These are phyloP conservation scores for Psilopogon haemacephalus DNA, from an alignment of 2,113 vertebrate genomes.

Conservation along the genomic window DNA sequence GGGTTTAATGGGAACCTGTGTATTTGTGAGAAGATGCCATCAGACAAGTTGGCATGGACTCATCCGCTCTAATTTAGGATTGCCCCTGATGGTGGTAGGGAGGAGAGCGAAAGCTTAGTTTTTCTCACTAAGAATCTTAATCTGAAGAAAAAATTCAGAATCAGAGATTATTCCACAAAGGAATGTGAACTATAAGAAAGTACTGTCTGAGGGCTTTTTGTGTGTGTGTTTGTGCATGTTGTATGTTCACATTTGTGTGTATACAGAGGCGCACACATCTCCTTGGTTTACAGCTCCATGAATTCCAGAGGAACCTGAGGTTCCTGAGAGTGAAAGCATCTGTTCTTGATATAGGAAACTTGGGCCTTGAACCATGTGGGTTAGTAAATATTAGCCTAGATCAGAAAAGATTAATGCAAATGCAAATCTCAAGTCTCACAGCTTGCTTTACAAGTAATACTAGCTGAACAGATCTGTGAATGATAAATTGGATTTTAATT, in stretches of 20 bases:
- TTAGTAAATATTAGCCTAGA: not conserved
- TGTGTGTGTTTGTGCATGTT: not conserved
- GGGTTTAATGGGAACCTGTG: not conserved
- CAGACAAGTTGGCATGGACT: not conserved
- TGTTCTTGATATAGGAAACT: not conserved
- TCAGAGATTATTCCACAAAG: not conserved
- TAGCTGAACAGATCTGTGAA: not conserved
- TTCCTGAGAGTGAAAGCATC: not conserved
- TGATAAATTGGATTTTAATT: not conserved
- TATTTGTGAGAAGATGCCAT: not conserved
- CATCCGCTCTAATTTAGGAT: not conserved
- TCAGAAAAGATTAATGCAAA: not conserved
- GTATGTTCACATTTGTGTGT: not conserved
- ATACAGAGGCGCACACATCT: fast-evolving
- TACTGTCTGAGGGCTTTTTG: not conserved
- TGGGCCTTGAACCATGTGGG: not conserved
- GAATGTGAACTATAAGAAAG: not conserved
- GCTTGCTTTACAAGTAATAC: not conserved
- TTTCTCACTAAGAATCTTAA: not conserved
- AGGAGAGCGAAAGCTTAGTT: not conserved
- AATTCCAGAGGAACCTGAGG: not conserved
- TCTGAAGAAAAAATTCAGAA: not conserved
- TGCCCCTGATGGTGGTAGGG: not conserved
- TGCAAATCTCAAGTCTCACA: not conserved
- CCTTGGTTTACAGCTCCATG: not conserved